phyloP scores from a whole-genome alignment of 2,113 vertebrate species.

The Hylia prasina region DNA sequence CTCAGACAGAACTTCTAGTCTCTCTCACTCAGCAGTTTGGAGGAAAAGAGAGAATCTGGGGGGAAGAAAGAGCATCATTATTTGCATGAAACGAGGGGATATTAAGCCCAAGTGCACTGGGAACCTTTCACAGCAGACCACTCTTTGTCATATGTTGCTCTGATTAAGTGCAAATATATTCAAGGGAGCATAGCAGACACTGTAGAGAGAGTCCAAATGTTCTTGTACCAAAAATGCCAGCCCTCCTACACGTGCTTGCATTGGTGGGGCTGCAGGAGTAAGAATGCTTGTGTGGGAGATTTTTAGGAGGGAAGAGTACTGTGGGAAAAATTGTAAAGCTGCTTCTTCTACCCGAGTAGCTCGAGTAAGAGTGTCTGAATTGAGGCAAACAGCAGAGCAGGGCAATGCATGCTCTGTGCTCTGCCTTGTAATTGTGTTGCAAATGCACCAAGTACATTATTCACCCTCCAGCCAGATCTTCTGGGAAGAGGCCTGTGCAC shows the following conservation, averaged over 20 bases:
- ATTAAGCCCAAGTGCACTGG: background rate
- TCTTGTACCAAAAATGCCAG: background rate
- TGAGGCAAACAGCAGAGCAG: background rate
- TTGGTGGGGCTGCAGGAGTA: background rate
- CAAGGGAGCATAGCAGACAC: background rate
- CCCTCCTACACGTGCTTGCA: background rate
- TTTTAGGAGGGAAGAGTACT: background rate
- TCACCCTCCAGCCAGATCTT: background rate
- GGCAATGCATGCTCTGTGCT: background rate
- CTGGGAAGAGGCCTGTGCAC: background rate
- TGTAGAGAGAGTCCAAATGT: background rate
- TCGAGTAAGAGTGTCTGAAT: background rate
- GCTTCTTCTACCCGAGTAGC: background rate
- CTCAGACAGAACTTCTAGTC: background rate
- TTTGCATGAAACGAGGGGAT: background rate
- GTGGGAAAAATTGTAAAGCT: background rate
- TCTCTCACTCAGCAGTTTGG: background rate
- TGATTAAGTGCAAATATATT: conserved; percentile 40
- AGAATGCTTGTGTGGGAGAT: background rate
- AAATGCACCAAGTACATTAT: background rate
- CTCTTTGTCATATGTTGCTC: background rate
- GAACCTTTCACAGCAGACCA: background rate
- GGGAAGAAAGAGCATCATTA: background rate
- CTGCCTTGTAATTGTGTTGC: conserved; percentile 25
- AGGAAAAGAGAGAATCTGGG: background rate